A percentile compares a stretch with the other conserved stretches of the same genome.
Evolutionary conservation across 2,113 vertebrate genomes (phyloP).

Genomic region (Physeter macrocephalus): DNA sequence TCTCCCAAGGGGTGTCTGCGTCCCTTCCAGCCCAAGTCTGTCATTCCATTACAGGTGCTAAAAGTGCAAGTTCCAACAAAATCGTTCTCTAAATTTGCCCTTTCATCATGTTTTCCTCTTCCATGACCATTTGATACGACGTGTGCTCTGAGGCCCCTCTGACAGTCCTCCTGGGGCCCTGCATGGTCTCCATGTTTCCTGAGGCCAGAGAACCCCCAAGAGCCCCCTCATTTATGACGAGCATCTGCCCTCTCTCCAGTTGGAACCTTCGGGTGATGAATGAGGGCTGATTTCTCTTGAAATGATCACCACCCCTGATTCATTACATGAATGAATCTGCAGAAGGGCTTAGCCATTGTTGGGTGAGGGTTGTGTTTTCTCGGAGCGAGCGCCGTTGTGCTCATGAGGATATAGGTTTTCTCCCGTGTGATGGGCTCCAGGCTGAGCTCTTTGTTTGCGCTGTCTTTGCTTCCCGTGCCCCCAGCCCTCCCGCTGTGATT

Average conservation of each 20-base stretch:
- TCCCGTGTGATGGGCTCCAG: fast-evolving
- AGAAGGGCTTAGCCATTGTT: no score
- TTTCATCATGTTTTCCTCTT: neutral
- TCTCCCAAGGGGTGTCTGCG: fast-evolving
- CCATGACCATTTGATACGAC: neutral
- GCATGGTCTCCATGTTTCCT: neutral
- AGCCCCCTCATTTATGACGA: neutral
- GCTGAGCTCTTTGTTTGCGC: neutral
- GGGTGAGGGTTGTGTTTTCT: neutral
- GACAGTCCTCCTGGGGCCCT: neutral
- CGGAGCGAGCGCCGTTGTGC: fast-evolving
- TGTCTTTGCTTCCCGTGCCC: neutral
- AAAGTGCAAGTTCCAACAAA: neutral
- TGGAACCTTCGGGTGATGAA: neutral
- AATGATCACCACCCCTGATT: neutral
- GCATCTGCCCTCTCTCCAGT: neutral
- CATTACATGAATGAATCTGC: neutral
- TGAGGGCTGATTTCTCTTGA: slow-evolving; percentile 40
- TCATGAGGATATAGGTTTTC: neutral
- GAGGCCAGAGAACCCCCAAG: neutral
- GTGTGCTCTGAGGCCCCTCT: neutral
- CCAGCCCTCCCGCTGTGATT: neutral
- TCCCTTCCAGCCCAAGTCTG: neutral
- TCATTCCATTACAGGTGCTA: neutral
- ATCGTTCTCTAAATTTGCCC: neutral